Base-by-base conservation (phyloP, 2,888 invertebrate species). In the Tachina grossa region DNA sequence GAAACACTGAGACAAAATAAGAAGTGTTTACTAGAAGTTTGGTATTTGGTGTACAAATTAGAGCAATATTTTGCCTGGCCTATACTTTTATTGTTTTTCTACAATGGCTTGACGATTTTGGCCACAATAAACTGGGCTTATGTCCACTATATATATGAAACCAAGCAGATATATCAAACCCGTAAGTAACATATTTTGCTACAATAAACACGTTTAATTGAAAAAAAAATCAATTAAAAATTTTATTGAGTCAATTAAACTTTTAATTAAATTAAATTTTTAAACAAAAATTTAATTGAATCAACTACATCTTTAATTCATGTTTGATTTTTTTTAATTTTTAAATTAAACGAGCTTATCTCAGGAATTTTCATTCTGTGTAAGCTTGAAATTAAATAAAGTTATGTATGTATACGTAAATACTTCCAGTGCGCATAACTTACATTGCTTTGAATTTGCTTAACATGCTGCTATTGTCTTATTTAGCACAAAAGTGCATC, bases 1-100 rank as follows among this genome's bases (percentile, higher is more conserved):
- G 31, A 31, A 31, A 31, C 31, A 6, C 31, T 31, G 31, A 31
- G 31, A 31, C 31, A 31, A 6, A 31, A 31, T 31, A 31, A 31
- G 6, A 31, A 31, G 31, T 31, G 31, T 4, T 65, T 71, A 19
- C 14, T 55, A 9, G n/a, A 65, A 13, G 14, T 82, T 9, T 76
- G 69, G 57, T 45, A 9, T 16, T 57, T 82, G 16, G 14, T 71
- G 11, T 22, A 57, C 9, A 55, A 68, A 51, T 9, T 82, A 1
- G 65, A 76, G 4, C 31, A 16, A 1, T 82, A 82, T 57, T 82
- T 82, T 71, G 71, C 65, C 0, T 63, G 76, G 69, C 76, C 82
- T 0, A 49, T 76, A n/a, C 16, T 76, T 0, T 4, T 76, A 2
- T 4, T 82, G 2, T 57, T 76, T 41, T 31, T 31, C 6, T 31